Evolutionary conservation across 2,113 vertebrate genomes (phyloP).

Genomic region (Hymenochirus boettgeri): DNA sequence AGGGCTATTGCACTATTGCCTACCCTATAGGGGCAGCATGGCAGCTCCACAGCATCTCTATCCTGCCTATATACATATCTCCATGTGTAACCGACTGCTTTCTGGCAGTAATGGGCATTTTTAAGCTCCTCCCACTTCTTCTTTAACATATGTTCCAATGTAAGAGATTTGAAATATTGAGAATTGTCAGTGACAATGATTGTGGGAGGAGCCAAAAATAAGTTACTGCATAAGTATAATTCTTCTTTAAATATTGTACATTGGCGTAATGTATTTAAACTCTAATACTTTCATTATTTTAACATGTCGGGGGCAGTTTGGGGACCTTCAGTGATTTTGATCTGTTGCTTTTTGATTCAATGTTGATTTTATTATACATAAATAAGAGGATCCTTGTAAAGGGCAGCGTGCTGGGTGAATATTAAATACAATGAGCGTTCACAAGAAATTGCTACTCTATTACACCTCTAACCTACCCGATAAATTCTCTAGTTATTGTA

Average conservation of each 20-base stretch:
- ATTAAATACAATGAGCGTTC: neutral
- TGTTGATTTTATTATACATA: slow-evolving; percentile 2
- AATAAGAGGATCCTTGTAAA: neutral
- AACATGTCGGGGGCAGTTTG: too few relatives aligned
- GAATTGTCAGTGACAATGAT: too few relatives aligned
- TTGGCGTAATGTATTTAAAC: neutral
- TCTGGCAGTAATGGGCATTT: too few relatives aligned
- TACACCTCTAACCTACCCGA: neutral
- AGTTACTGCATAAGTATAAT: neutral
- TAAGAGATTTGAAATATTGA: too few relatives aligned
- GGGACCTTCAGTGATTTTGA: neutral
- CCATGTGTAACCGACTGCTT: too few relatives aligned
- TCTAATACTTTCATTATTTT: neutral
- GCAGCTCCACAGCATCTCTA: too few relatives aligned
- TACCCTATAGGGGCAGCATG: too few relatives aligned
- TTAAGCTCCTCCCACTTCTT: too few relatives aligned
- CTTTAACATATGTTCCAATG: too few relatives aligned
- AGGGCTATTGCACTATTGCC: too few relatives aligned
- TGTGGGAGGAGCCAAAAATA: too few relatives aligned
- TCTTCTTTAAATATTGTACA: neutral
- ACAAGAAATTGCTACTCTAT: neutral
- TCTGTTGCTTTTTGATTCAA: neutral
- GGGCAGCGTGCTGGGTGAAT: neutral
- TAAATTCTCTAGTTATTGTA: neutral
- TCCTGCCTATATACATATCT: too few relatives aligned